Evolutionary conservation across 2,113 vertebrate species (phyloP).

Genomic region (Galemys pyrenaicus): DNA sequence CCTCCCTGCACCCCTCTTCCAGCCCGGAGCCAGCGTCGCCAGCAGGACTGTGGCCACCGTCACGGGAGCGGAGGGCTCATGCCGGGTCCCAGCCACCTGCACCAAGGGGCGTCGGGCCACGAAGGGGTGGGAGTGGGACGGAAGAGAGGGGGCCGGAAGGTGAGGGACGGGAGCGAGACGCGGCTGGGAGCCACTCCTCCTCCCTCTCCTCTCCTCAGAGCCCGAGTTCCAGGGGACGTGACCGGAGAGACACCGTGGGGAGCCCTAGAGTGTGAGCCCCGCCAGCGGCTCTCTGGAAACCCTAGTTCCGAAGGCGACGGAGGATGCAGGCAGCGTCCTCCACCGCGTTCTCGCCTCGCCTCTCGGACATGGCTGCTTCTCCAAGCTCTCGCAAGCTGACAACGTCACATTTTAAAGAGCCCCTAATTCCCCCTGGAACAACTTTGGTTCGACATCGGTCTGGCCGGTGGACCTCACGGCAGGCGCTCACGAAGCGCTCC

Average conservation of each 20-base stretch:
- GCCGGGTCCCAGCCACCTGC: fast-evolving
- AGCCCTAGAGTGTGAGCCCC: too few relatives aligned
- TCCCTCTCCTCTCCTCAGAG: background rate
- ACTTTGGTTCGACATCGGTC: background rate
- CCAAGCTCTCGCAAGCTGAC: background rate
- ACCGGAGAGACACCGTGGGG: background rate
- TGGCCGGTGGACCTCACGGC: background rate
- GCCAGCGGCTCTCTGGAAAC: background rate
- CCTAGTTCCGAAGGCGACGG: background rate
- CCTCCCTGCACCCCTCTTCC: too few relatives aligned
- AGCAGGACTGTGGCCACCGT: too few relatives aligned
- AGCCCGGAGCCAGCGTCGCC: too few relatives aligned
- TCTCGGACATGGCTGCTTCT: background rate
- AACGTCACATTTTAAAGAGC: background rate
- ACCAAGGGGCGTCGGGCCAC: background rate
- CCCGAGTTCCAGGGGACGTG: too few relatives aligned
- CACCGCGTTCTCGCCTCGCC: background rate
- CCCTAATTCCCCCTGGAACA: background rate
- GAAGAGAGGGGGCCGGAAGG: background rate
- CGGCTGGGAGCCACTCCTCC: fast-evolving
- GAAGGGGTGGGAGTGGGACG: fast-evolving
- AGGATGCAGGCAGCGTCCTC: background rate
- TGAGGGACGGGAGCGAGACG: fast-evolving
- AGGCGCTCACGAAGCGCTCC: background rate
- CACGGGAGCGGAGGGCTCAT: too few relatives aligned